Conservation (phyloP, 2,888 invertebrate species). For the Heliconius erato region DNA sequence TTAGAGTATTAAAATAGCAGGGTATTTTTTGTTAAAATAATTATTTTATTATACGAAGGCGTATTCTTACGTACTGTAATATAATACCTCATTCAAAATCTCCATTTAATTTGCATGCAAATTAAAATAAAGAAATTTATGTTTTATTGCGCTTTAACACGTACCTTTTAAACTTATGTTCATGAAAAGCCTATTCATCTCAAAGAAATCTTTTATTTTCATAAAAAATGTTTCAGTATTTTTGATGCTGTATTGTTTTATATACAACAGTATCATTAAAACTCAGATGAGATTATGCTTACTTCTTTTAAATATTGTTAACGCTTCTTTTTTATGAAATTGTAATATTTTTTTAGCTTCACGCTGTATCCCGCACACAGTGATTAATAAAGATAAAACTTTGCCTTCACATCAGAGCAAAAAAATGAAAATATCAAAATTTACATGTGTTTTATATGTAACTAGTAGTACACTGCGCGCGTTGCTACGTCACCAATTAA, state of each 20-base stretch:
- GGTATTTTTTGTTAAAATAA: conserved; percentile 10
- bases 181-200: conserved; percentile 16
- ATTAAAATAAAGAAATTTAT: conserved; percentile 5
- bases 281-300: neutral
- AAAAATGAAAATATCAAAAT: too few species aligned
- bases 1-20: neutral
- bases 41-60: neutral
- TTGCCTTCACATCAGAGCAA: too few species aligned
- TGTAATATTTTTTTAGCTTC: too few species aligned
- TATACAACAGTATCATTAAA: too few species aligned
- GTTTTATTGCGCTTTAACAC: conserved; percentile 19
- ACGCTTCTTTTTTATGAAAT: neutral
- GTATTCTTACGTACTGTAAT: conserved; percentile 18
- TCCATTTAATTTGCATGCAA: conserved; percentile 24
- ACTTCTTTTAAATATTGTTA: neutral
- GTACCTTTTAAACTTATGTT: conserved; percentile 15
- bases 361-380: too few species aligned
- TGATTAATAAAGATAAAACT: too few species aligned
- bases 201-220: neutral
- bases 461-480: too few species aligned
- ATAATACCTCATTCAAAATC: conserved; percentile 14
- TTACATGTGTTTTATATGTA: too few species aligned
- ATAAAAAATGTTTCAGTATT: neutral
- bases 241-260: neutral
- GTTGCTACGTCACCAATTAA: too few species aligned